A percentile compares a stretch with the other conserved stretches of the same genome.
These are phyloP conservation scores for Actinostola sp. DNA, from an alignment of 92 coral and sea anemone genomes.

Conservation along the genomic window DNA sequence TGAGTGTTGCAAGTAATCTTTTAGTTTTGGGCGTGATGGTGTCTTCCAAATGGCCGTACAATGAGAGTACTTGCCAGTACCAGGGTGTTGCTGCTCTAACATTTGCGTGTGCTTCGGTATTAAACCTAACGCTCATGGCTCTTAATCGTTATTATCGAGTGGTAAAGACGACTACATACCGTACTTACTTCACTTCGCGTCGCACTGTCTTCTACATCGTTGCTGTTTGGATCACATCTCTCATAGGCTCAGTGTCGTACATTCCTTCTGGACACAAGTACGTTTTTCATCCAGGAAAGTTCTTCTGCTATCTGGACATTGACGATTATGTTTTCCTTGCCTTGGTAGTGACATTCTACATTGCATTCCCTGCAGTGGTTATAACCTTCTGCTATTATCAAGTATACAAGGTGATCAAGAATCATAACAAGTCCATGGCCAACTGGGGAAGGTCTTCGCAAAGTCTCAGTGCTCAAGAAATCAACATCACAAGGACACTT, in stretches of 20 bases:
- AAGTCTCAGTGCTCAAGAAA: constrained; percentile 9
- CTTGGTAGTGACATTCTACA: not conserved
- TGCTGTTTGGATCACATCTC: not conserved
- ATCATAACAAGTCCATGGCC: not conserved
- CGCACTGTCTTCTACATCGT: not conserved
- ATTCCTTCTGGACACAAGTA: not conserved
- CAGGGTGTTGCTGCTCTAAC: constrained; percentile 15
- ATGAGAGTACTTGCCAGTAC: not conserved
- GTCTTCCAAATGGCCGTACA: constrained; percentile 14
- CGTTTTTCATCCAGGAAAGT: constrained; percentile 16
- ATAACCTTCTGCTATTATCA: constrained; percentile 3
- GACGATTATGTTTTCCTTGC: constrained; percentile 4
- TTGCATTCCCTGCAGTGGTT: not conserved
- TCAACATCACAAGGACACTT: constrained; percentile 14
- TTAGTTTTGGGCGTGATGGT: constrained; percentile 9
- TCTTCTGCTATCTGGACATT: not conserved
- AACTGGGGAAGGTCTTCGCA: constrained; percentile 4
- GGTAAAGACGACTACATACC: constrained; percentile 4
- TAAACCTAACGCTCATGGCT: constrained; percentile 21
- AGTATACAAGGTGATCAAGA: constrained; percentile 12
- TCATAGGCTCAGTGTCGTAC: not conserved
- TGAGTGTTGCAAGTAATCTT: constrained; percentile 51
- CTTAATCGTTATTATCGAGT: constrained; percentile 3
- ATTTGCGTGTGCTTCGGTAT: constrained; percentile 16
- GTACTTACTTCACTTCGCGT: not conserved